Percentiles rank a stretch among this genome's conserved stretches.
These are phyloP conservation scores for Xenopus borealis DNA, from an alignment of 2,113 vertebrate genomes.

Conservation along the genomic window DNA sequence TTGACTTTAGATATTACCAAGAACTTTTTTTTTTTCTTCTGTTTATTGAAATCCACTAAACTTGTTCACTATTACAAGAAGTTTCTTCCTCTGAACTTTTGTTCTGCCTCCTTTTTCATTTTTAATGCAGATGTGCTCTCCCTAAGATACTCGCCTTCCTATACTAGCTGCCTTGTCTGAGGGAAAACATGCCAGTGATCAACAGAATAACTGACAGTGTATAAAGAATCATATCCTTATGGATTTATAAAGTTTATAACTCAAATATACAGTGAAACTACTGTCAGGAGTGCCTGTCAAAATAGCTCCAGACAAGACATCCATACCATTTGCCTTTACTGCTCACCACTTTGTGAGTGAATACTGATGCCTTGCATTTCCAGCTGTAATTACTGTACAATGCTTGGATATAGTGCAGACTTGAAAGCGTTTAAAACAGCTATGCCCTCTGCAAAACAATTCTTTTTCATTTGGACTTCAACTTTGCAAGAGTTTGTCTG, in stretches of 20 bases:
- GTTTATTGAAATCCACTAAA: constrained; percentile 1
- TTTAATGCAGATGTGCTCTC: neutral
- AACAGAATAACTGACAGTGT: constrained; percentile 3
- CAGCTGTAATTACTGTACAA: neutral
- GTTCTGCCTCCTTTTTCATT: neutral
- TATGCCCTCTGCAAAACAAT: neutral
- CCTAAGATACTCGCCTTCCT: neutral
- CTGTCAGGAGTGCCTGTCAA: neutral
- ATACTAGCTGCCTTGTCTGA: neutral
- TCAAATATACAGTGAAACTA: neutral
- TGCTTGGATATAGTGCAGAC: neutral
- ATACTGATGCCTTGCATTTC: neutral
- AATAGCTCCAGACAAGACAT: neutral
- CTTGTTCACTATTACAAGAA: neutral
- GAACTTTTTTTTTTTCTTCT: neutral
- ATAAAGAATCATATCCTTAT: constrained; percentile 6
- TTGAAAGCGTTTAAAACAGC: neutral
- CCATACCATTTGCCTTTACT: constrained; percentile 1
- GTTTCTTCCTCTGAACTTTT: neutral
- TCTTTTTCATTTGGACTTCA: neutral
- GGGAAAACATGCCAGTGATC: neutral
- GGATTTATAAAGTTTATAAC: neutral
- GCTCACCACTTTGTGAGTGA: neutral
- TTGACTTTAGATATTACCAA: too few relatives aligned
- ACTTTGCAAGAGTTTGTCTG: neutral